These are phyloP conservation scores for Aelia acuminata DNA, from an alignment of 2,888 invertebrate genomes.

Conservation along the genomic window DNA sequence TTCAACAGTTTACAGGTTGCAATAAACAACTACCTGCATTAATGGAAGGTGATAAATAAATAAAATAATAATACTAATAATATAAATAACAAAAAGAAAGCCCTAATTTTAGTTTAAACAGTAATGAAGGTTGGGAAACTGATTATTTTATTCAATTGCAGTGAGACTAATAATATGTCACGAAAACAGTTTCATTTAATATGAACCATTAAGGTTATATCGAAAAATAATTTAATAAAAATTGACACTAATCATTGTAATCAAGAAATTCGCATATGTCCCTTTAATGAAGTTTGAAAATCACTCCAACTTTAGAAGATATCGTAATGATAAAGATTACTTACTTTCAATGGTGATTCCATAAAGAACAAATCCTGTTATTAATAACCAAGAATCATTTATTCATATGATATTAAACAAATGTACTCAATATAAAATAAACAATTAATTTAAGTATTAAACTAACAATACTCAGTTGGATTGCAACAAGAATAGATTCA, in stretches of 20 bases:
- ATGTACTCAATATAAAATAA: too few relatives aligned
- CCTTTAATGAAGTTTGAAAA: not conserved
- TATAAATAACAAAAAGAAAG: too few relatives aligned
- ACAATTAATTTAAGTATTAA: not conserved
- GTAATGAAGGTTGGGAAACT: too few relatives aligned
- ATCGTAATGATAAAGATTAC: not conserved
- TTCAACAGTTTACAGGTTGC: not conserved
- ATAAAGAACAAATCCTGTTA: not conserved
- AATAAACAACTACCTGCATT: constrained; percentile 41
- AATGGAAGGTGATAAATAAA: not conserved
- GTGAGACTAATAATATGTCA: not conserved
- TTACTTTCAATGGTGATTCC: not conserved
- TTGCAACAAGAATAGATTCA: not conserved
- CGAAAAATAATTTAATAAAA: too few relatives aligned
- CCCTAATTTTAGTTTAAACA: too few relatives aligned
- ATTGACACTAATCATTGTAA: too few relatives aligned
- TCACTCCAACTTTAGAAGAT: not conserved
- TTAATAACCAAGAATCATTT: not conserved
- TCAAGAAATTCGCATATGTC: too few relatives aligned
- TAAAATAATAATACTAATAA: not conserved
- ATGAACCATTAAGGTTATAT: not conserved
- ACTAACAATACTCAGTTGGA: not conserved
- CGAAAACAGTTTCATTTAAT: not conserved
- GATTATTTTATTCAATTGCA: not conserved
- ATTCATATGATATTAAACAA: too few relatives aligned